A percentile compares a stretch with the other conserved stretches of the same genome.
Conservation (phyloP, 1,140 invertebrate genomes). For the Rhyacophila brunnea region DNA sequence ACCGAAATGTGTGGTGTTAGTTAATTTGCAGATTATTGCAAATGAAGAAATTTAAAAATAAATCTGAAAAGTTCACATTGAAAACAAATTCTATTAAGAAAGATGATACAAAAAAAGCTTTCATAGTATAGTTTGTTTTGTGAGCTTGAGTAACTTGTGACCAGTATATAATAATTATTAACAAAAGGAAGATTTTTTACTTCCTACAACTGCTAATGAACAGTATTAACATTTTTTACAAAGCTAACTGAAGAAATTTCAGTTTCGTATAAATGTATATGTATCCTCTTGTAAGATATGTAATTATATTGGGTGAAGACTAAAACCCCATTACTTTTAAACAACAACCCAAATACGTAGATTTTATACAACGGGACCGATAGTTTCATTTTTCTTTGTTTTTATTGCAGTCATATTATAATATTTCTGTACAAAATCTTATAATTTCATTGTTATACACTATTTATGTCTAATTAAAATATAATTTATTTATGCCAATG, state of each 20-base stretch:
- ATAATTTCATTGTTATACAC: conserved; percentile 31
- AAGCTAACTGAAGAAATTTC: not conserved
- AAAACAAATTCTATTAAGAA: too few relatives aligned
- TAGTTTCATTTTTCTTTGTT: conserved; percentile 34
- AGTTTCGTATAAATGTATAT: not conserved
- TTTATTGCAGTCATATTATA: conserved; percentile 29
- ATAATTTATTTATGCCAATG: conserved; percentile 31
- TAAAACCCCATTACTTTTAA: conserved; percentile 3
- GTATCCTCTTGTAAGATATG: conserved; percentile 18
- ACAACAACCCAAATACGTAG: conserved; percentile 22
- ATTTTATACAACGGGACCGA: conserved; percentile 33
- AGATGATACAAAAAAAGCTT: too few relatives aligned
- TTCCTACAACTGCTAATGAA: conserved; percentile 17
- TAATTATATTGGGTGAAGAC: conserved; percentile 14
- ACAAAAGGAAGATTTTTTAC: conserved; percentile 6
- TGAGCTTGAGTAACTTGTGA: not conserved
- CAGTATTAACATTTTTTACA: conserved; percentile 34
- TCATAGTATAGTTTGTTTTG: too few relatives aligned
- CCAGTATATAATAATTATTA: conserved; percentile 9
- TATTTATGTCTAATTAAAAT: conserved; percentile 30
- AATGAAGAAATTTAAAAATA: too few relatives aligned
- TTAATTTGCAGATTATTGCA: too few relatives aligned
- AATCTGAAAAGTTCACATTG: too few relatives aligned
- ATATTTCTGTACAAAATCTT: conserved; percentile 31
- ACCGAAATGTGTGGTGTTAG: too few relatives aligned